These are phyloP conservation scores for Tanypteryx hageni DNA, from an alignment of 2,888 invertebrate genomes.

Conservation along the genomic window DNA sequence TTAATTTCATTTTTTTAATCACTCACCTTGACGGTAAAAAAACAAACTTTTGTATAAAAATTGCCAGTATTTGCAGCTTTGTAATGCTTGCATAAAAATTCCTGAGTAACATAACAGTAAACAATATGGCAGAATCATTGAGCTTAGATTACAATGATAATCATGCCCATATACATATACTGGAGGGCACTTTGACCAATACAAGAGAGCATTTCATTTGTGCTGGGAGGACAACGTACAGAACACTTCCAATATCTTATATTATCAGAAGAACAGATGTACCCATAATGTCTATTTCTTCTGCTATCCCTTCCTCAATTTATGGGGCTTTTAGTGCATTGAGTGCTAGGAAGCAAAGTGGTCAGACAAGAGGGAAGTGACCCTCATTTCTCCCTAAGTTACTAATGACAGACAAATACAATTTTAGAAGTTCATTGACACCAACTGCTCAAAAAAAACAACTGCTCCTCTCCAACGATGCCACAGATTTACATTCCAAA, in stretches of 20 bases:
- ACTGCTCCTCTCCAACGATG: background rate
- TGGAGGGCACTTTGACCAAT: constrained; percentile 64
- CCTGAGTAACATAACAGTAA: constrained; percentile 64
- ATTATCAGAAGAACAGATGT: constrained; percentile 60
- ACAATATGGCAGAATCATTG: constrained; percentile 64
- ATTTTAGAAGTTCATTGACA: constrained; percentile 43
- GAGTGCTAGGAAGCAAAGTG: constrained; percentile 64
- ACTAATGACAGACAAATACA: constrained; percentile 46
- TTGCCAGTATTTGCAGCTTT: constrained; percentile 59
- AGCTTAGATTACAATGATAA: constrained; percentile 61
- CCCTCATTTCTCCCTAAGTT: constrained; percentile 52
- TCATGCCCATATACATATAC: constrained; percentile 59
- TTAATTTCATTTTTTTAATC: constrained; percentile 33
- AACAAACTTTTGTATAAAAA: constrained; percentile 63
- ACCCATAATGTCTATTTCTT: constrained; percentile 54
- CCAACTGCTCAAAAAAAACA: constrained; percentile 22
- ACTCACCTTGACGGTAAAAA: constrained; percentile 53
- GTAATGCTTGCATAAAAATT: constrained; percentile 59
- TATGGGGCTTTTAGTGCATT: constrained; percentile 51
- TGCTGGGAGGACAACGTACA: constrained; percentile 62
- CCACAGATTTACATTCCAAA: constrained; percentile 47
- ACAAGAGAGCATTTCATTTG: constrained; percentile 63
- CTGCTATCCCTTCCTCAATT: constrained; percentile 60
- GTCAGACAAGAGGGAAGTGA: constrained; percentile 51
- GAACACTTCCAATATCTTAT: constrained; percentile 63